A percentile compares a stretch with the other conserved stretches of the same genome.
Evolutionary conservation across 2,113 vertebrate species (phyloP).

Genomic region (Aptenodytes forsteri): DNA sequence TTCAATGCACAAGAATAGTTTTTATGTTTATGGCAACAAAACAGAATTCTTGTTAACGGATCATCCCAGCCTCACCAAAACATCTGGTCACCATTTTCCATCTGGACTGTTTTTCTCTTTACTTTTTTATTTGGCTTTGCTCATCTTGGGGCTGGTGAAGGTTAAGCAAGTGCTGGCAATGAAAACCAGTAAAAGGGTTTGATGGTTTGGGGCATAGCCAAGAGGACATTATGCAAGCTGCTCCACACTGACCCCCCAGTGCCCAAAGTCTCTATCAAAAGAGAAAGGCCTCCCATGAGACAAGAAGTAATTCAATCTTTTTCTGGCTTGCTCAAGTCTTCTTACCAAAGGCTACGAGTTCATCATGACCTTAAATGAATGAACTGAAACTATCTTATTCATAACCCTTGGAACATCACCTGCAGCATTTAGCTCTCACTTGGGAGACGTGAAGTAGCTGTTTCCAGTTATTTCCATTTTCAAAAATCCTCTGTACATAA

Average conservation of each 20-base stretch:
- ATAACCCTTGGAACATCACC: slow-evolving; percentile 37
- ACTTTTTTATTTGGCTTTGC: background rate
- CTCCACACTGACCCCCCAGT: slow-evolving; percentile 54
- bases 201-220: slow-evolving; percentile 56
- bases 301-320: slow-evolving; percentile 34
- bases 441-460: slow-evolving; percentile 54
- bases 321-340: slow-evolving; percentile 26
- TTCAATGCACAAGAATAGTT: background rate
- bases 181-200: slow-evolving; percentile 7
- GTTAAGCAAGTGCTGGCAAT: slow-evolving; percentile 50
- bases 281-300: slow-evolving; percentile 29
- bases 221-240: slow-evolving; percentile 25
- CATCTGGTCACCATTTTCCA: slow-evolving; percentile 60
- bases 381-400: slow-evolving; percentile 32
- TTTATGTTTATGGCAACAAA: slow-evolving; percentile 3
- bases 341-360: slow-evolving; percentile 23
- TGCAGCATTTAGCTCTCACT: slow-evolving; percentile 33
- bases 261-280: slow-evolving; percentile 48
- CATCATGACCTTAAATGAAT: slow-evolving; percentile 9
- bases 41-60: background rate
- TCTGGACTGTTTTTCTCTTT: background rate
- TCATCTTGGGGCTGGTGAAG: background rate
- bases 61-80: background rate
- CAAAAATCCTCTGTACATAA: slow-evolving; percentile 12
- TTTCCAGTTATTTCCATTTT: slow-evolving; percentile 52